Base-by-base conservation (phyloP, 2,113 vertebrate species). In the Elgaria multicarinata region DNA sequence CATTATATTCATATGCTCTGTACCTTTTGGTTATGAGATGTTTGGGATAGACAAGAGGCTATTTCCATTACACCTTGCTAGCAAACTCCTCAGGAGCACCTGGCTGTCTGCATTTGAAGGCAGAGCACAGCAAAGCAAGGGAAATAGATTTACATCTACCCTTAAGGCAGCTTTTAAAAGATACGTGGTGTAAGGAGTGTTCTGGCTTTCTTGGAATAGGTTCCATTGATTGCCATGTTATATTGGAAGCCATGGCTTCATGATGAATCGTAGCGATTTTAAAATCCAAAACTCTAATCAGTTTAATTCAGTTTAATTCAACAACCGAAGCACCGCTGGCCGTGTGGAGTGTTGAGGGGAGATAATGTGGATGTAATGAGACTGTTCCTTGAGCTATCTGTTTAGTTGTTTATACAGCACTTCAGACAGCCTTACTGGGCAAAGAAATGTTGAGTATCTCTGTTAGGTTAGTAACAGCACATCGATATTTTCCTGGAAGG, bases 331-430 rank as follows among this genome's bases (percentile, higher is more conserved):
- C 78, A 16, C 50, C 18, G 16, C 14, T 58, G 46, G 9, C 39
- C 46, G 53, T 85, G 31, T 4, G 20, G 36, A 39, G 39, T 42
- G 10, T 31, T 44, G 24, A 90, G 83, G 31, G 1, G 0, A 5
- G 1, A 2, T 2, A 31, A 31, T 36, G 18, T 67, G 22, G 44
- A 66, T 22, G 28, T 0, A 88, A 46, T 69, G 8, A 58, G 1
- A 0, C 77, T 82, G 84, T 93, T 89, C 3, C 90, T 26, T 50
- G 9, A 74, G n/a, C 86, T 86, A 4, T 3, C 36, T 0, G n/a
- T 87, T 24, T 44, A 91, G 0, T 80, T 28, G 24, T 83, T 1
- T 81, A 33, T 58, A 18, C 0, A 0, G 26, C 53, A 74, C 85
- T 58, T 85, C 36, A 4, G 0, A 36, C 24, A 62, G 6, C 36